A percentile compares a stretch with the other conserved stretches of the same genome.
phyloP scores from a whole-genome alignment of 2,113 vertebrate species.

The Phycodurus eques region DNA sequence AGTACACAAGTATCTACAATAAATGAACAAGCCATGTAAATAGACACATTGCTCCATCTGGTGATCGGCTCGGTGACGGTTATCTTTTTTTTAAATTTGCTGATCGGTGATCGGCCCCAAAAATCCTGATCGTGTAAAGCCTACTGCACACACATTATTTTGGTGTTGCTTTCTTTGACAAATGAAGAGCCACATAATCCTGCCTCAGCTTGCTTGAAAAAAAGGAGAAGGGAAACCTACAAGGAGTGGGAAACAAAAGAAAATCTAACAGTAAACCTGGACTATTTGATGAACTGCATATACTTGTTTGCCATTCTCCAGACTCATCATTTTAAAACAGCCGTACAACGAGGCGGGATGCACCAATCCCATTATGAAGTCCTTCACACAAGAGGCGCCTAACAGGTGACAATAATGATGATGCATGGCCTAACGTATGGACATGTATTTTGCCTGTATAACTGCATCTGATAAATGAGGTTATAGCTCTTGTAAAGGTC shows the following conservation, averaged over 20 bases:
- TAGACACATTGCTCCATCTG: no score
- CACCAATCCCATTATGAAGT: conserved; percentile 36
- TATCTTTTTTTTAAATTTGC: no score
- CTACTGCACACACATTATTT: conserved; percentile 24
- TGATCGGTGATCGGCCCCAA: no score
- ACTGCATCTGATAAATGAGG: conserved; percentile 52
- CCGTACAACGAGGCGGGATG: conserved; percentile 12
- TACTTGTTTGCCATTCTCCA: conserved; percentile 19
- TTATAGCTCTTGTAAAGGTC: conserved; percentile 46
- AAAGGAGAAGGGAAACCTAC: conserved; percentile 1
- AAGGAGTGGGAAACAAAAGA: conserved; percentile 9
- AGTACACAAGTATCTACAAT: no score
- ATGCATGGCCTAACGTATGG: conserved; percentile 39
- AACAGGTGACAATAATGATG: conserved; percentile 36
- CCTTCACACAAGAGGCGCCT: conserved; percentile 27
- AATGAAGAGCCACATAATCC: conserved; percentile 23
- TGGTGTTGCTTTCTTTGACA: conserved; percentile 31
- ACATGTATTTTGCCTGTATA: conserved; percentile 32
- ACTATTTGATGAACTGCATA: conserved; percentile 24
- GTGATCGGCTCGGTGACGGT: no score
- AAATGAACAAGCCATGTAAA: no score
- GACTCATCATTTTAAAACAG: conserved; percentile 40
- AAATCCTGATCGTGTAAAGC: no score
- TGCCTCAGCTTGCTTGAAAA: conserved; percentile 22
- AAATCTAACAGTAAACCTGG: conserved; percentile 21